Evolutionary conservation across 2,113 vertebrate genomes (phyloP).

Genomic region (Cinclus mexicanus): DNA sequence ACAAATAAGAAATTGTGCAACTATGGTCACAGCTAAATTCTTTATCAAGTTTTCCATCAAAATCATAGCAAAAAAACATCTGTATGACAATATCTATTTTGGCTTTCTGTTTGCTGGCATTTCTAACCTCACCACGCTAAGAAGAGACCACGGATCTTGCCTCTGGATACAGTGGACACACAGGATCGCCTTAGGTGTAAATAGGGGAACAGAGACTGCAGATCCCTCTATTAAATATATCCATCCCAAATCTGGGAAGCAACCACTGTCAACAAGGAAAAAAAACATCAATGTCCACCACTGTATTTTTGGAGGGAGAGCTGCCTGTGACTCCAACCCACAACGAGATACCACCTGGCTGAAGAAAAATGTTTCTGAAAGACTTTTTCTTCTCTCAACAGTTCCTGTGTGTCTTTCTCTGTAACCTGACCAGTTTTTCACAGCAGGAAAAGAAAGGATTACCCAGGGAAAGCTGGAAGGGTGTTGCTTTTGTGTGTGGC

Average conservation of each 20-base stretch:
- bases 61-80: not conserved
- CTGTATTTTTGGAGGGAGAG: not conserved
- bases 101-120: not conserved
- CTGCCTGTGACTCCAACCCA: not conserved
- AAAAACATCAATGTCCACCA: not conserved
- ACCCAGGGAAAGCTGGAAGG: not conserved
- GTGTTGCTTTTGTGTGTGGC: not conserved
- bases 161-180: not conserved
- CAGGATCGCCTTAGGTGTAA: not conserved
- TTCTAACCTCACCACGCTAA: not conserved
- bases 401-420: not conserved
- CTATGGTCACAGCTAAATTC: not conserved
- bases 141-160: accelerated
- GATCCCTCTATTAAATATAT: not conserved
- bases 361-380: not conserved
- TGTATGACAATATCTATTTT: not conserved
- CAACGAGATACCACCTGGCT: not conserved
- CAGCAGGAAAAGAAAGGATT: not conserved
- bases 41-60: not conserved
- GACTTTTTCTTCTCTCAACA: not conserved
- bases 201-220: not conserved
- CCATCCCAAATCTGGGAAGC: not conserved
- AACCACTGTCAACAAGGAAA: not conserved
- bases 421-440: not conserved
- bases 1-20: not conserved